Base-by-base conservation (phyloP, 2,888 invertebrate genomes). In the Rapana venosa region DNA sequence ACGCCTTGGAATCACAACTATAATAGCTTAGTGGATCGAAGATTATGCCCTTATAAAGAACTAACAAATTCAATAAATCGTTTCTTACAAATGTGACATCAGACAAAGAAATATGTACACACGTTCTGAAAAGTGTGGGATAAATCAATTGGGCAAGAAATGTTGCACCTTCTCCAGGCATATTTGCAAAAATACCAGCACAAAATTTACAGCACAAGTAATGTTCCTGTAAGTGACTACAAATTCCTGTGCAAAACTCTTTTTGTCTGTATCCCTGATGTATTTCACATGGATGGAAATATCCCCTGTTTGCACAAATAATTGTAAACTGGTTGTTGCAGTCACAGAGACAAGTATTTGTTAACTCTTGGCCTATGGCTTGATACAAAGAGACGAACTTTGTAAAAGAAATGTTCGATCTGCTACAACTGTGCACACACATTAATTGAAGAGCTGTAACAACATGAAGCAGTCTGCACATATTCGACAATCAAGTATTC, bases 391-490 rank as follows among this genome's bases (percentile, higher is more conserved):
- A 22, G 13, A 4, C 26, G 81, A 1, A 83, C 26, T 6, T 15
- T 8, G 47, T 47, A 83, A 83, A 47, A 47, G 30, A 83, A 47
- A 6, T 47, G 47, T 36, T 47, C 26, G 11, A 26, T 20, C 36
- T 22, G 36, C 81, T 13, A 26, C 47, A 47, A 83, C 47, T 11
- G 17, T 47, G 81, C 22, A 83, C 81, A 47, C 47, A 83, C 36
- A 30, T 26, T 22, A 83, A 83, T 36, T n/a, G 30, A 36, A 83
- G 81, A 83, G 47, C 11, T 47, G 47, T 36, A 47, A 30, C 81
- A 47, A 83, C 81, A 47, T 47, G 26, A 22, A 83, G 36, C 36
- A 83, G 30, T 83, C 81, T 83, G 47, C 81, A 83, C 81, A 83
- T 83, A 36, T 47, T 83, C 47, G 22, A 36, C 26, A n/a, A 47